Percentiles rank a stretch among this genome's conserved stretches.
phyloP scores from a whole-genome alignment of 2,888 invertebrate genomes.

The Platycnemis pennipes region DNA sequence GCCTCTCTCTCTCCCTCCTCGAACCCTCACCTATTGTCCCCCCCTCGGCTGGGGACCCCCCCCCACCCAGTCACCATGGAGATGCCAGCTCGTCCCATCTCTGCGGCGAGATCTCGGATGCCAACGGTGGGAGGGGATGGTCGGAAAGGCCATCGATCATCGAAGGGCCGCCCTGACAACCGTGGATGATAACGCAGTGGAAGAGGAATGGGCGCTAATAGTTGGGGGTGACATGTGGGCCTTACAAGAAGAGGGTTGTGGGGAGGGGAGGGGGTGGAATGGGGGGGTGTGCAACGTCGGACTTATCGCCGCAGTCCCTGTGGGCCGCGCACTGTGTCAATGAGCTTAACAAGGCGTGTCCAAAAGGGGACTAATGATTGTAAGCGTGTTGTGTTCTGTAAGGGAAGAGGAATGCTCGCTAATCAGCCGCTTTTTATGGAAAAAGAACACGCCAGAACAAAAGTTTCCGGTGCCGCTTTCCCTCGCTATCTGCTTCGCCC shows the following conservation, averaged over 20 bases:
- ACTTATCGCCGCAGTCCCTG: neutral
- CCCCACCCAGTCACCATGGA: neutral
- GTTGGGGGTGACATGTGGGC: slow-evolving; percentile 58
- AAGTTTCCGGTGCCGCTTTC: slow-evolving; percentile 39
- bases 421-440: slow-evolving; percentile 62
- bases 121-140: neutral
- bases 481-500: neutral
- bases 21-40: neutral
- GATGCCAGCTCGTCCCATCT: neutral
- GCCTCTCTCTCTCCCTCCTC: neutral
- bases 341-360: slow-evolving; percentile 64
- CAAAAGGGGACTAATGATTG: slow-evolving; percentile 66
- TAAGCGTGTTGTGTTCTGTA: slow-evolving; percentile 61
- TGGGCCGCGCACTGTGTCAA: slow-evolving; percentile 36
- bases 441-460: slow-evolving; percentile 57
- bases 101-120: slow-evolving; percentile 47
- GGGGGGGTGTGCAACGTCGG: neutral
- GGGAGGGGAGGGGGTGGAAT: neutral
- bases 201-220: slow-evolving; percentile 68
- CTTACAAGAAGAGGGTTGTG: neutral
- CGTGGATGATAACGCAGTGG: slow-evolving; percentile 62
- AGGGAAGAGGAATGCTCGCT: slow-evolving; percentile 59
- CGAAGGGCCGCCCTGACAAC: slow-evolving; percentile 53
- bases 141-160: slow-evolving; percentile 26
- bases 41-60: neutral